phyloP scores from a whole-genome alignment of 2,113 vertebrate genomes.

The Orthochromis malagaraziensis region DNA sequence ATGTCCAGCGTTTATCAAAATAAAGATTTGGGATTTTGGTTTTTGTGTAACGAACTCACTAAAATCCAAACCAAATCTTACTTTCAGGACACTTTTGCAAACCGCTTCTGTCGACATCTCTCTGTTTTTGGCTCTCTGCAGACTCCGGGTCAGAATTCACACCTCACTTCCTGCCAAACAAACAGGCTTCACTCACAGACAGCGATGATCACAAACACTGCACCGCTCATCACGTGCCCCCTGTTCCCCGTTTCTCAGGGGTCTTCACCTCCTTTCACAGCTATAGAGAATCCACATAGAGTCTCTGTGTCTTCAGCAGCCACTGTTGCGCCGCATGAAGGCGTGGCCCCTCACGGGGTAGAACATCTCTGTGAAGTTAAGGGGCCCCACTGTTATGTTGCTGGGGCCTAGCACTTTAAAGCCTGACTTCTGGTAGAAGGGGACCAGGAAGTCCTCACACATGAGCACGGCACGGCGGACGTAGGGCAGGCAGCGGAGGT shows the following conservation, averaged over 20 bases:
- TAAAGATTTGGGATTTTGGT: background rate
- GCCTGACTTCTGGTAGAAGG: slow-evolving; percentile 83
- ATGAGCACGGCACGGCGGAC: slow-evolving; percentile 78
- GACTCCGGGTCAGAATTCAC: background rate
- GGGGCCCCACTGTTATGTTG: slow-evolving; percentile 67
- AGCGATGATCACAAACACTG: background rate
- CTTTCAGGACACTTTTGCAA: background rate
- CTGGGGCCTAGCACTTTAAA: slow-evolving; percentile 78
- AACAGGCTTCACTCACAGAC: background rate
- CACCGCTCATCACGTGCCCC: background rate
- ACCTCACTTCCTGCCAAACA: background rate
- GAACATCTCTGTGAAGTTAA: slow-evolving; percentile 81
- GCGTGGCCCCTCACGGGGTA: slow-evolving; percentile 67
- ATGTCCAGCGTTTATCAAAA: slow-evolving; percentile 8
- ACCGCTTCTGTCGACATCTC: background rate
- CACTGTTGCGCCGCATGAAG: slow-evolving; percentile 80
- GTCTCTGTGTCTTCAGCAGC: slow-evolving; percentile 21
- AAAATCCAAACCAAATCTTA: background rate
- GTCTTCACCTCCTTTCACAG: background rate
- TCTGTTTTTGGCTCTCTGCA: background rate
- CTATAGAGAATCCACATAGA: background rate
- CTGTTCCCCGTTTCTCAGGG: background rate
- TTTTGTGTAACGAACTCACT: background rate
- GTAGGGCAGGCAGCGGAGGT: slow-evolving; percentile 74
- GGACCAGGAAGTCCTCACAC: slow-evolving; percentile 79